Percentiles rank a stretch among this genome's conserved stretches.
Evolutionary conservation across 2,797 vertebrate genomes (phyloP).

Genomic region (Sitta carolinensis): DNA sequence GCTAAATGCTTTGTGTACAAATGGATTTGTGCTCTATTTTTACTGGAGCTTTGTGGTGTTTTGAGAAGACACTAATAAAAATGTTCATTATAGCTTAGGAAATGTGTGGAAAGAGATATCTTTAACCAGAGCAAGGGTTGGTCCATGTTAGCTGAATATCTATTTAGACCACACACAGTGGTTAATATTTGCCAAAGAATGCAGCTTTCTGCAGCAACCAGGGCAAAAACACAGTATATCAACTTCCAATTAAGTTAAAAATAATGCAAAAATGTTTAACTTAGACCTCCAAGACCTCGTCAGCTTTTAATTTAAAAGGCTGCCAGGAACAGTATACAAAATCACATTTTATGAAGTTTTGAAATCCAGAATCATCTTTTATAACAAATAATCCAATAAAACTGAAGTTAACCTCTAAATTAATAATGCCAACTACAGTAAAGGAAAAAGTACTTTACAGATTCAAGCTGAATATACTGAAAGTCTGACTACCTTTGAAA

Average conservation of each 20-base stretch:
- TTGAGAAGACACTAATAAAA: constrained; percentile 66
- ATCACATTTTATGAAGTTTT: constrained; percentile 63
- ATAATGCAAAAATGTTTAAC: constrained; percentile 66
- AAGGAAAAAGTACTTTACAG: not conserved
- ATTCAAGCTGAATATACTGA: not conserved
- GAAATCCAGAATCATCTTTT: constrained; percentile 55
- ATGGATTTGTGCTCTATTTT: constrained; percentile 31
- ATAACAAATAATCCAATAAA: constrained; percentile 54
- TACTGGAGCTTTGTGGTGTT: constrained; percentile 42
- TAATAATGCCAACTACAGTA: constrained; percentile 7
- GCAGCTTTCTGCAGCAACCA: constrained; percentile 68
- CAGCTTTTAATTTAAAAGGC: constrained; percentile 68
- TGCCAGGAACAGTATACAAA: constrained; percentile 66
- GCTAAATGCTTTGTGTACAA: not conserved
- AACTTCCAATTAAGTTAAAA: constrained; percentile 74
- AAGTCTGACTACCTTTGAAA: not conserved
- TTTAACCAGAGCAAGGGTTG: constrained; percentile 66
- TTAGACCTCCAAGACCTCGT: constrained; percentile 46
- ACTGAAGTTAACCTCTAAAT: constrained; percentile 38
- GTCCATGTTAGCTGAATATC: constrained; percentile 42
- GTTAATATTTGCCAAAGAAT: constrained; percentile 75
- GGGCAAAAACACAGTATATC: constrained; percentile 72
- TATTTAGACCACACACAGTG: constrained; percentile 76
- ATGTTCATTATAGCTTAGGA: constrained; percentile 56
- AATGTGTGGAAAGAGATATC: constrained; percentile 67